phyloP scores from a whole-genome alignment of 2,888 invertebrate species.

The Rhagophthalmus giganteus region DNA sequence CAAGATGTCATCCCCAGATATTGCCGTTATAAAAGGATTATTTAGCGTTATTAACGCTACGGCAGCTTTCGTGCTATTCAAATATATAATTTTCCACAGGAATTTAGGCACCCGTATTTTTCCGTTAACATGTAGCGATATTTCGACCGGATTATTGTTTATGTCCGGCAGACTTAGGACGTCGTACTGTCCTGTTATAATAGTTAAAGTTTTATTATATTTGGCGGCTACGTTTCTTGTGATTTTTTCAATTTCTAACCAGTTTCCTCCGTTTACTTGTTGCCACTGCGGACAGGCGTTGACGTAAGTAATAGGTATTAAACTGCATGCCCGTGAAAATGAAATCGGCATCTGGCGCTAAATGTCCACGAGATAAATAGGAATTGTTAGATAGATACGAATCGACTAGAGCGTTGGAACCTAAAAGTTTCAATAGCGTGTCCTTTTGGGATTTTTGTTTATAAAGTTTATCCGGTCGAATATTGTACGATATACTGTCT shows the following conservation, averaged over 20 bases:
- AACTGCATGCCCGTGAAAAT: constrained; percentile 55
- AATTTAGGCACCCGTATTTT: constrained; percentile 55
- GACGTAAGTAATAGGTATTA: constrained; percentile 58
- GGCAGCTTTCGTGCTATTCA: constrained; percentile 48
- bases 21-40: constrained; percentile 53
- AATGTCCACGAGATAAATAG: constrained; percentile 57
- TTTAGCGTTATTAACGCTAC: constrained; percentile 60
- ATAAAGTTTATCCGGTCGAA: constrained; percentile 43
- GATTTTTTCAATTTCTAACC: constrained; percentile 56
- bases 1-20: constrained; percentile 38
- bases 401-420: constrained; percentile 41
- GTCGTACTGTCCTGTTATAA: constrained; percentile 56
- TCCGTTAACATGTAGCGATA: constrained; percentile 51
- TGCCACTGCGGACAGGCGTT: constrained; percentile 60
- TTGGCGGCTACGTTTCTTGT: constrained; percentile 51
- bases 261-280: constrained; percentile 58
- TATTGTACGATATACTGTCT: constrained; percentile 43
- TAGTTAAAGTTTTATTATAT: constrained; percentile 48
- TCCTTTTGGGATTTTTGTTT: constrained; percentile 47
- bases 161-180: constrained; percentile 51
- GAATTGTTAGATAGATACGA: constrained; percentile 47
- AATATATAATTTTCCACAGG: constrained; percentile 57
- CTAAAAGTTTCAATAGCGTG: constrained; percentile 48
- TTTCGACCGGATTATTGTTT: constrained; percentile 41
- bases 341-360: constrained; percentile 60